phyloP scores from a whole-genome alignment of 2,113 vertebrate genomes.

The Neotragus moschatus region DNA sequence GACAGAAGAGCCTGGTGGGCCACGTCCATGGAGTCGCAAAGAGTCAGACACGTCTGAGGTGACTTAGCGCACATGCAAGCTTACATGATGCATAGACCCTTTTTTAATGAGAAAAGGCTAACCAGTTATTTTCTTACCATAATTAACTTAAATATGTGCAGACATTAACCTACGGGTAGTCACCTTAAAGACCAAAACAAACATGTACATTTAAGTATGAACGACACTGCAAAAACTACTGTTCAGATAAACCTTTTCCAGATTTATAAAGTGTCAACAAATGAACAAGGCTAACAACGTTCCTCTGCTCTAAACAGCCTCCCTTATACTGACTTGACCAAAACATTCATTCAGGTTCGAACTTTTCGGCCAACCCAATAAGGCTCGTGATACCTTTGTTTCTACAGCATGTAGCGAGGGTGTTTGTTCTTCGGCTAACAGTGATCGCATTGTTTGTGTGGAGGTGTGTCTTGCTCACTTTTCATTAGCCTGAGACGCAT shows the following conservation, averaged over 20 bases:
- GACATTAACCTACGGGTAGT: not conserved
- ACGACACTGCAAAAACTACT: not conserved
- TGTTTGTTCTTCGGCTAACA: not conserved
- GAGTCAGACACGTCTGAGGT: not conserved
- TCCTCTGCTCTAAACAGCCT: not conserved
- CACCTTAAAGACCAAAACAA: conserved; percentile 21
- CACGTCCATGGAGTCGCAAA: not conserved
- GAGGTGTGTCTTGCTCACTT: not conserved
- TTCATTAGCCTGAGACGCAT: not conserved
- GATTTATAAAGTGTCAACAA: not conserved
- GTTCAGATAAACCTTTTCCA: not conserved
- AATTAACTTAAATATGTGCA: not conserved
- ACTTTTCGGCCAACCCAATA: not conserved
- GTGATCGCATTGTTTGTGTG: not conserved
- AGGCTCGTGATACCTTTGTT: not conserved
- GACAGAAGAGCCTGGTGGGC: not conserved
- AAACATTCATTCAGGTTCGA: not conserved
- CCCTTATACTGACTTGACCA: not conserved
- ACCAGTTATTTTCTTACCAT: not conserved
- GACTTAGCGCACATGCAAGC: not conserved
- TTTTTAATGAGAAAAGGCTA: not conserved
- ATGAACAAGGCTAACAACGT: not conserved
- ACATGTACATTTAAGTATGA: not conserved
- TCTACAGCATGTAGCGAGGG: not conserved
- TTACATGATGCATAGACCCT: not conserved